Percentiles rank a stretch among this genome's conserved stretches.
phyloP scores from a whole-genome alignment of 2,797 vertebrate species.

The Molossus molossus region DNA sequence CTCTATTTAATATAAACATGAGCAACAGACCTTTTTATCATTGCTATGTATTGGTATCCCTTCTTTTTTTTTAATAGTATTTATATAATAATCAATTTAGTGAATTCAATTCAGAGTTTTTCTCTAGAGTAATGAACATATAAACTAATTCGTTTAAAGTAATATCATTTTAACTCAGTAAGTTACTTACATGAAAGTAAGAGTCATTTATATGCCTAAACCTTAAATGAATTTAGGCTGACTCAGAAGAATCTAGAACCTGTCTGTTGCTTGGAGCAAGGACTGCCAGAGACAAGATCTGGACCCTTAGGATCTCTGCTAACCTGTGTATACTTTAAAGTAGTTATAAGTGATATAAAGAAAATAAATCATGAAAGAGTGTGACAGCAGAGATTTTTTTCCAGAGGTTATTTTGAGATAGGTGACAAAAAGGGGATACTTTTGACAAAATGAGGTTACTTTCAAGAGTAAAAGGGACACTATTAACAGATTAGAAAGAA shows the following conservation, averaged over 20 bases:
- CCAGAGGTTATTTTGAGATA: constrained; percentile 35
- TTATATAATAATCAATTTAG: not conserved
- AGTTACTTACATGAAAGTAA: constrained; percentile 29
- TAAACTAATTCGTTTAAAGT: constrained; percentile 16
- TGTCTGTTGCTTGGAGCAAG: not conserved
- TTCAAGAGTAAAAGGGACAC: not conserved
- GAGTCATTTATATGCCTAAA: not conserved
- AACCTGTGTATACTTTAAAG: constrained; percentile 17
- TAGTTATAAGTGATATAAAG: not conserved
- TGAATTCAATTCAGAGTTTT: constrained; percentile 44
- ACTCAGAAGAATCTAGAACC: constrained; percentile 3
- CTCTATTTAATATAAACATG: not conserved
- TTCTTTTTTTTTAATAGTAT: not conserved
- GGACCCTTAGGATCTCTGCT: not conserved
- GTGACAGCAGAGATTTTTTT: constrained; percentile 28
- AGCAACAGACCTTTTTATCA: constrained; percentile 32
- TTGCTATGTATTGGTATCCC: not conserved
- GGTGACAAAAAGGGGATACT: not conserved
- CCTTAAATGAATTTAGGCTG: not conserved
- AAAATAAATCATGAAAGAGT: not conserved
- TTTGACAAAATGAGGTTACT: not conserved
- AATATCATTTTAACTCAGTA: constrained; percentile 24
- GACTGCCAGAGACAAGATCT: not conserved
- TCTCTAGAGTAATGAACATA: constrained; percentile 23
- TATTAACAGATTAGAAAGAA: not conserved